phyloP scores from a whole-genome alignment of 37 sponge, comb jelly and placozoan species.

The Chondrilla cf. caribensis region DNA sequence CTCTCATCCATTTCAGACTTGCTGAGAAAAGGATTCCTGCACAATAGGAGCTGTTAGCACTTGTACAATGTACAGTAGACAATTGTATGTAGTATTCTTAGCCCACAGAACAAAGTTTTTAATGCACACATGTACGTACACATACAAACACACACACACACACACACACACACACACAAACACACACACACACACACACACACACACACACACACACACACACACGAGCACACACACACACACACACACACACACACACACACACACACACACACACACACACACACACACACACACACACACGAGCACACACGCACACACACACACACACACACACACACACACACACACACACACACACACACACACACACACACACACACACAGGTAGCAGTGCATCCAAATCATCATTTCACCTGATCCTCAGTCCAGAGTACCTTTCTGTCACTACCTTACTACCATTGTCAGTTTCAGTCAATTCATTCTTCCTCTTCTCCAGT shows the following conservation, averaged over 20 bases:
- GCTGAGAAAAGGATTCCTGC: conserved; percentile 65
- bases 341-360: conserved; percentile 7
- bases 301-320: neutral
- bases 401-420: too few relatives aligned
- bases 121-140: neutral
- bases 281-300: conserved; percentile 10
- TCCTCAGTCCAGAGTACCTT: too few relatives aligned
- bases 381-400: neutral
- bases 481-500: too few relatives aligned
- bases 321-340: conserved; percentile 7
- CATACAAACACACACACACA: conserved; percentile 5
- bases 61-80: too few relatives aligned
- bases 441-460: too few relatives aligned
- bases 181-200: conserved; percentile 13
- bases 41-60: too few relatives aligned
- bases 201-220: conserved; percentile 5
- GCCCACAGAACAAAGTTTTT: too few relatives aligned
- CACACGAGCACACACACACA: neutral
- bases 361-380: too few relatives aligned
- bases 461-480: too few relatives aligned
- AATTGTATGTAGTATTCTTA: too few relatives aligned
- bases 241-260: conserved; percentile 16
- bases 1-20: conserved; percentile 51
- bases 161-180: neutral
- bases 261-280: conserved; percentile 14